Percentiles rank a stretch among this genome's conserved stretches.
phyloP scores from a whole-genome alignment of 2,113 vertebrate species.

The Siniperca knerii region DNA sequence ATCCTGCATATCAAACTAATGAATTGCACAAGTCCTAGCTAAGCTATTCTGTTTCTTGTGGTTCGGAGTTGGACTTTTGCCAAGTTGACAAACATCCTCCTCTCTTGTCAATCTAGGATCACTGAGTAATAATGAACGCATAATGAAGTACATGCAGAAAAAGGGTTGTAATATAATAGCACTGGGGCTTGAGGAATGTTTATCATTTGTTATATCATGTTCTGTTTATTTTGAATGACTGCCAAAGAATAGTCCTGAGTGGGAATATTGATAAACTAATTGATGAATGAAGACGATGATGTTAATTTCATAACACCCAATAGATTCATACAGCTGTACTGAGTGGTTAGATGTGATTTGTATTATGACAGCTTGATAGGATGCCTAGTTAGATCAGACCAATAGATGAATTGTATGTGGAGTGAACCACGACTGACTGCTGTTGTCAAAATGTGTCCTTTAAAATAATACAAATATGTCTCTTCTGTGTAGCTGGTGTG shows the following conservation, averaged over 20 bases:
- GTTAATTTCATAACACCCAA: conserved; percentile 55
- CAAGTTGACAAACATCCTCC: conserved; percentile 43
- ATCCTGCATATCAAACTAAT: conserved; percentile 64
- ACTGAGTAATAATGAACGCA: conserved; percentile 44
- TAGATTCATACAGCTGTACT: conserved; percentile 44
- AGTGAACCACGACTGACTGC: neutral
- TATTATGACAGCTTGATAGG: conserved; percentile 35
- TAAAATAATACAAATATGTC: neutral
- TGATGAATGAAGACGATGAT: conserved; percentile 49
- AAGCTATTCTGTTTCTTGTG: conserved; percentile 30
- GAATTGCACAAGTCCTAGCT: conserved; percentile 41
- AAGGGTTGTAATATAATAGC: conserved; percentile 45
- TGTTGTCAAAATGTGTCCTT: neutral
- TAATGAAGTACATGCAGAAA: conserved; percentile 58
- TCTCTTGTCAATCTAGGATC: conserved; percentile 47
- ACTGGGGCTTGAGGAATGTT: conserved; percentile 33
- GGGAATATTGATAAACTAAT: conserved; percentile 63
- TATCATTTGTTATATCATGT: conserved; percentile 42
- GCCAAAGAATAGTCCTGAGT: conserved; percentile 44
- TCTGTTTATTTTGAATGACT: conserved; percentile 56
- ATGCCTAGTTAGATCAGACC: conserved; percentile 31
- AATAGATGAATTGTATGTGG: neutral
- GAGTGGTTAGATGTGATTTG: conserved; percentile 52
- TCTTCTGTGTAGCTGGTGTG: conserved; percentile 83
- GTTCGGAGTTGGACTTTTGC: conserved; percentile 36